Base-by-base conservation (phyloP, 2,888 invertebrate species). In the Ophion slaviceki region DNA sequence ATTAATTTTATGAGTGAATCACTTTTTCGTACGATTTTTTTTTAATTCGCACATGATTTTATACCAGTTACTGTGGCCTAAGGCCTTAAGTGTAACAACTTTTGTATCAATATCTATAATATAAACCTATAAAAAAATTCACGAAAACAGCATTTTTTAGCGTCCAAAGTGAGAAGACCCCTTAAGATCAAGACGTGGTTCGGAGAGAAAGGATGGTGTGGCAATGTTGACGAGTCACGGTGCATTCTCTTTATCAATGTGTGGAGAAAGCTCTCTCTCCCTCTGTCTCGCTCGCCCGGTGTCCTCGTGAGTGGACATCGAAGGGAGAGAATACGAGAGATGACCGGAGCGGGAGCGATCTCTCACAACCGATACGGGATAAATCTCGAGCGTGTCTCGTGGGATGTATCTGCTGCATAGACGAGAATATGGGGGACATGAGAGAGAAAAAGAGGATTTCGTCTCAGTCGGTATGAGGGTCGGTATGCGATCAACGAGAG, bases 311-410 rank as follows among this genome's bases (percentile, higher is more conserved):
- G 53, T 64, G 85, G 67, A 79, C 74, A 82, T 20, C 40, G 70
- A 68, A 45, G 61, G 68, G 78, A 88, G 86, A 84, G 83, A 88
- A 85, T 82, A 84, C 68, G 86, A 87, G 86, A 87, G 82, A 81
- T 82, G 78, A 72, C 68, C 62, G 28, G 59, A 17, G 40, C 53
- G 8, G 61, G 24, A 24, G 24, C n/a, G 17, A 24, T 28, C 47
- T 47, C 47, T 53, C 57, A 62, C 68, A 74, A 77, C 70, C 77
- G 64, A 45, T 47, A 14, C 67, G 28, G 84, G 81, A 86, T 84
- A 86, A 86, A 86, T 86, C 84, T 79, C 47, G 75, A 84, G 75
- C 57, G 76, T 57, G 77, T 75, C 86, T 81, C 81, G 32, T 53
- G 86, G 78, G 84, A 80, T 76, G 14, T 47, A 28, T 64, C 74